Evolutionary conservation across 2,888 invertebrate genomes (phyloP), one percentile per base, ranked within the genome.

Genomic region (Drosophila percnosoma): DNA sequence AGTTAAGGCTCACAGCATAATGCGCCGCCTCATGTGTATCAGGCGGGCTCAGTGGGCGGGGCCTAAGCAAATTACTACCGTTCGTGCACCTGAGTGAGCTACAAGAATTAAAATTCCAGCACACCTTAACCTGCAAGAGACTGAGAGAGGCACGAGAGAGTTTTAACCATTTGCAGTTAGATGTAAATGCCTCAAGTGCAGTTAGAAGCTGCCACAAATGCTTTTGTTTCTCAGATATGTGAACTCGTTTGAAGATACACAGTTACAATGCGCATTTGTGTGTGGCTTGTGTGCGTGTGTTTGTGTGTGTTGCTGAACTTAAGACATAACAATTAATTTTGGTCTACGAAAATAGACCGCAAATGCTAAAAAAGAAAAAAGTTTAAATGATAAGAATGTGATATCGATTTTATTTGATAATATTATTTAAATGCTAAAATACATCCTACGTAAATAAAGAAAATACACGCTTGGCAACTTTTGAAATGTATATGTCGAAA

Each of bases 1-100:
- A 83, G 83, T 70, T 57, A 66, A 75, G 76, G 83, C 87, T 68
- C 65, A 62, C 34, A 78, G 89, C 78, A 83, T 73, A 79, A 75
- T 62, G 62, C 40, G 45, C 40, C 54, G 68, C 69, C 54, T 60
- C 55, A 70, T 67, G 71, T 71, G 48, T 48, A 34, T 38, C n/a
- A 36, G 40, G 27, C 18, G 21, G 33, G 51, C 48, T 33, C 33
- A 55, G 40, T 66, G 61, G 58, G 68, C 67, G 62, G 62, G 74
- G 48, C 48, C 40, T 48, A 49, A 53, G 29, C 73, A 75, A 78
- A 80, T 72, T 75, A 68, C 48, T 71, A 61, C n/a, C 27, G 45
- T 38, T 31, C n/a, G 49, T 31, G 64, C 71, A 70, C 21, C 45
- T 21, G 38, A 57, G 54, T 65, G 49, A 54, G 62, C 53, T 54